phyloP scores from a whole-genome alignment of 2,797 vertebrate species.

The Myotis myotis region DNA sequence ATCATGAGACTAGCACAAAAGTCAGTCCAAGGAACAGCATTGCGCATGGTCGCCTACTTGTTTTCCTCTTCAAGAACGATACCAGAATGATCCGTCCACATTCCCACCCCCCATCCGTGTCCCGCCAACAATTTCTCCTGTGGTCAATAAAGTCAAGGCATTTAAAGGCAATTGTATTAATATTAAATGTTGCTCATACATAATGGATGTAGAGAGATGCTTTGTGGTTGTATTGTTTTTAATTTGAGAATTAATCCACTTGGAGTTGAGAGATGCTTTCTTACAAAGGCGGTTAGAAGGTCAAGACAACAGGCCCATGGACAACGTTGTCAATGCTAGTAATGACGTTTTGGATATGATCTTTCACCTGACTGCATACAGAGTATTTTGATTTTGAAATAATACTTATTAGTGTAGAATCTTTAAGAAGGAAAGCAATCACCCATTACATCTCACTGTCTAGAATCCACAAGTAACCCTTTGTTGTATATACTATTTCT shows the following conservation, averaged over 20 bases:
- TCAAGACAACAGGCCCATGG: neutral
- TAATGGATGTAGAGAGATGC: slow-evolving; percentile 35
- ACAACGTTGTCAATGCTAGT: neutral
- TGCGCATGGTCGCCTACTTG: accelerated
- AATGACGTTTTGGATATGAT: neutral
- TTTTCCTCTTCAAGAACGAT: neutral
- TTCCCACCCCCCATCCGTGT: accelerated
- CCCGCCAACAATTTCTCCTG: neutral
- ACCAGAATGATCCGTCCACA: neutral
- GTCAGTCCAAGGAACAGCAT: neutral
- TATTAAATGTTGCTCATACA: slow-evolving; percentile 39
- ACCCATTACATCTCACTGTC: neutral
- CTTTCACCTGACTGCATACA: neutral
- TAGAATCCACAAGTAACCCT: neutral
- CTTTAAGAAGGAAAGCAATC: neutral
- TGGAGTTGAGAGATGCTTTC: slow-evolving; percentile 29
- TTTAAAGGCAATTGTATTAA: slow-evolving; percentile 52
- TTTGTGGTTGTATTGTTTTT: slow-evolving; percentile 42
- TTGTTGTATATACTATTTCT: neutral
- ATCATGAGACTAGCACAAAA: neutral
- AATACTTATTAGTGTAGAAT: neutral
- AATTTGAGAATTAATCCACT: slow-evolving; percentile 40
- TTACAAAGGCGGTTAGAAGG: neutral
- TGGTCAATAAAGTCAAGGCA: slow-evolving; percentile 25
- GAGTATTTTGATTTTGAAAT: slow-evolving; percentile 21